Evolutionary conservation across 1,140 invertebrate genomes (phyloP).

Genomic region (Stenopsyche tienmushanensis): DNA sequence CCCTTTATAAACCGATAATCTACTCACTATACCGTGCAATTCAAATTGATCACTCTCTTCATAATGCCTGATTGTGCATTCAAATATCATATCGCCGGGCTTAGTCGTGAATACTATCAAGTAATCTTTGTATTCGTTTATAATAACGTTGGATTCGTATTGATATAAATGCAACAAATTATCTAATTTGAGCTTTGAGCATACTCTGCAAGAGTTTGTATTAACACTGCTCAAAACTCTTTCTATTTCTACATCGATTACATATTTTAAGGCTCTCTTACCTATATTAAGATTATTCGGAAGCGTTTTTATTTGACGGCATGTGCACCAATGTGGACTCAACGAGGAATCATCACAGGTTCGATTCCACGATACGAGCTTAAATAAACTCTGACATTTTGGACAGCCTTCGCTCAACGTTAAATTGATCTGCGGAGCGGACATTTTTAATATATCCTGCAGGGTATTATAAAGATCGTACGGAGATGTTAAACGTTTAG

Average conservation of each 20-base stretch:
- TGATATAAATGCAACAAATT: slow-evolving; percentile 49
- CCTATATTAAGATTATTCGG: slow-evolving; percentile 51
- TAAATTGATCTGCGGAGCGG: slow-evolving; percentile 45
- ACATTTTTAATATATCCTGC: slow-evolving; percentile 48
- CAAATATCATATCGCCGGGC: slow-evolving; percentile 61
- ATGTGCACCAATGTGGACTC: slow-evolving; percentile 76
- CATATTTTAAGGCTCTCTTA: slow-evolving; percentile 50
- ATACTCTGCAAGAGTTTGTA: slow-evolving; percentile 49
- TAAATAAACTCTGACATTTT: slow-evolving; percentile 68
- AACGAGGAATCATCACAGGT: slow-evolving; percentile 73
- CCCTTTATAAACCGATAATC: slow-evolving; percentile 61
- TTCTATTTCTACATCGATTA: slow-evolving; percentile 52
- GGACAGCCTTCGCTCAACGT: slow-evolving; percentile 58
- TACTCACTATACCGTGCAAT: slow-evolving; percentile 56
- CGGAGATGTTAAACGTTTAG: slow-evolving; percentile 65
- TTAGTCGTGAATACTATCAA: slow-evolving; percentile 55
- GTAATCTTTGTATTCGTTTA: slow-evolving; percentile 51
- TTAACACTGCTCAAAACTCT: slow-evolving; percentile 45
- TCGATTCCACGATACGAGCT: slow-evolving; percentile 61
- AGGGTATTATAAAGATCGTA: slow-evolving; percentile 71
- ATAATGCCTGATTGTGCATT: slow-evolving; percentile 57
- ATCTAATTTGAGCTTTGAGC: slow-evolving; percentile 54
- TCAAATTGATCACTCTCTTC: slow-evolving; percentile 39
- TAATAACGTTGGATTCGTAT: slow-evolving; percentile 45
- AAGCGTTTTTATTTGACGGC: slow-evolving; percentile 56